Percentiles rank a stretch among this genome's conserved stretches.
Evolutionary conservation across 2,797 vertebrate species (phyloP).

Genomic region (Propithecus perrieri): DNA sequence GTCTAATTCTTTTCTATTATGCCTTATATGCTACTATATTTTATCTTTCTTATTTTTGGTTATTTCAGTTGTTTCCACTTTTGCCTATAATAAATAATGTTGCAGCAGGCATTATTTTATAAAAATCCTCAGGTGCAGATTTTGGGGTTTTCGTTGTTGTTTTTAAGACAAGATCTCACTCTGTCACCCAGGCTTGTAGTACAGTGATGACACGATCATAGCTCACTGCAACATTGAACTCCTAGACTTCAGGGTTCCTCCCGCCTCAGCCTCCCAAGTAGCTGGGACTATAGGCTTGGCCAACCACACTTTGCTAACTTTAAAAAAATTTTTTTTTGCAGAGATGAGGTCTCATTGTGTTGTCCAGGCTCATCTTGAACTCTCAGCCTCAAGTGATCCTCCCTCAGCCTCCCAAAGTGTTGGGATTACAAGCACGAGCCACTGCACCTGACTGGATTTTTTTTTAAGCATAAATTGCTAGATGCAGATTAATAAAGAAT

Average conservation of each 20-base stretch:
- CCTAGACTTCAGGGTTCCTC: not conserved
- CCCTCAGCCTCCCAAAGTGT: too few relatives aligned
- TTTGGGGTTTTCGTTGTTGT: not conserved
- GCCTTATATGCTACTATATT: not conserved
- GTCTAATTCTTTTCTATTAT: conserved; percentile 21
- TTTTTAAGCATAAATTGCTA: conserved; percentile 7
- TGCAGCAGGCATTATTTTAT: not conserved
- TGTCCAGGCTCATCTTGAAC: not conserved
- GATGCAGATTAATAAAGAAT: not conserved
- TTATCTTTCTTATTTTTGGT: conserved; percentile 8
- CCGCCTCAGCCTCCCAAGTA: not conserved
- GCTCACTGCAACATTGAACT: not conserved
- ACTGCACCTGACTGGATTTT: too few relatives aligned
- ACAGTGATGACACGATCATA: not conserved
- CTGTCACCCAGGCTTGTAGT: not conserved
- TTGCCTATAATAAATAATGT: conserved; percentile 24
- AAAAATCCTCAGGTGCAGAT: not conserved
- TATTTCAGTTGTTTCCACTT: conserved; percentile 7
- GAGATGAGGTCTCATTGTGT: too few relatives aligned
- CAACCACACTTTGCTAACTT: too few relatives aligned
- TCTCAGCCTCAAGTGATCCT: not conserved
- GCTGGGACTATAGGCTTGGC: not conserved
- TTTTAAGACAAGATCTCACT: not conserved
- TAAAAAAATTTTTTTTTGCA: too few relatives aligned
- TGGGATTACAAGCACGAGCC: too few relatives aligned